phyloP scores from a whole-genome alignment of 2,113 vertebrate genomes.

The Sinosuthora webbiana region DNA sequence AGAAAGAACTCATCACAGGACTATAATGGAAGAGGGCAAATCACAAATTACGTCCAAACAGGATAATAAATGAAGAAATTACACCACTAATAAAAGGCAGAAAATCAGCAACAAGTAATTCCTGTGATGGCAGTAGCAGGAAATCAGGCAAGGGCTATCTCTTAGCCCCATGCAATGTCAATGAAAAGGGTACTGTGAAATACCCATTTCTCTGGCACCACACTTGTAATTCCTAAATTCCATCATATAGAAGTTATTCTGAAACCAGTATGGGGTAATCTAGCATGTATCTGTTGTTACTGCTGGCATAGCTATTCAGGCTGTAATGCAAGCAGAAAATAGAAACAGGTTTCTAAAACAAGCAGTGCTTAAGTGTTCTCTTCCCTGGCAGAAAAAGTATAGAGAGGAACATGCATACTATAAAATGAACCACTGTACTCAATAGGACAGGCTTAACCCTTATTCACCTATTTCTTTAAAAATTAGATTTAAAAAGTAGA shows the following conservation, averaged over 20 bases:
- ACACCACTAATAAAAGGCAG: neutral
- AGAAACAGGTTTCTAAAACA: conserved; percentile 23
- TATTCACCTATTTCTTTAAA: neutral
- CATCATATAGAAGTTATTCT: neutral
- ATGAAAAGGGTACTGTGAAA: neutral
- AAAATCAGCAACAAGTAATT: neutral
- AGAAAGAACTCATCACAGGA: neutral
- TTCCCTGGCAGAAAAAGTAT: neutral
- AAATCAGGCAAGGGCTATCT: neutral
- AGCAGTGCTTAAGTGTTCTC: neutral
- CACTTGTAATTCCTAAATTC: neutral
- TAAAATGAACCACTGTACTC: neutral
- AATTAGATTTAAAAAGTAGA: neutral
- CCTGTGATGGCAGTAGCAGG: neutral
- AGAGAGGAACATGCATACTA: neutral
- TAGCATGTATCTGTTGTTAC: neutral
- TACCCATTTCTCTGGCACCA: neutral
- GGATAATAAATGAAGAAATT: neutral
- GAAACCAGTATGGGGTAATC: neutral
- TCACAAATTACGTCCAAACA: neutral
- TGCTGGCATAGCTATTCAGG: neutral
- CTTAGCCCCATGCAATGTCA: fast-evolving
- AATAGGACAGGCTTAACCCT: neutral
- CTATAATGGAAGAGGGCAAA: neutral
- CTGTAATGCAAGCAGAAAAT: neutral